Conservation (phyloP, 2,888 invertebrate species). For the Andrena haemorrhoa region DNA sequence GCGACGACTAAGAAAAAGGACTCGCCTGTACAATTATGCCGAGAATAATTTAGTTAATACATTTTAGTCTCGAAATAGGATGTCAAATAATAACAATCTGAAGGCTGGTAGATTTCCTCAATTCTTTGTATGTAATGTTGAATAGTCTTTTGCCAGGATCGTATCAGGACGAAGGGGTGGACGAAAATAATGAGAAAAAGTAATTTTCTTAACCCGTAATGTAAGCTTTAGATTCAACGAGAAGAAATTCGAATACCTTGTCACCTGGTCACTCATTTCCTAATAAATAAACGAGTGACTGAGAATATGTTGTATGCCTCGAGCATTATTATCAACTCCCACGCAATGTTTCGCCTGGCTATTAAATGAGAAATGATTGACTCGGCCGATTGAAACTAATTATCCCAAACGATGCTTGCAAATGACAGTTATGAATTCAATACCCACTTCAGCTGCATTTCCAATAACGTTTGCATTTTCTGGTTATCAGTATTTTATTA, state of each 20-base stretch:
- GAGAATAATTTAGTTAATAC: background rate
- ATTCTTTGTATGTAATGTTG: background rate
- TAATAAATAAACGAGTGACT: too few species aligned
- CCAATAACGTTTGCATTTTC: too few species aligned
- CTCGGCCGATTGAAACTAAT: too few species aligned
- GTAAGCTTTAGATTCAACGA: background rate
- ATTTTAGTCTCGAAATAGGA: background rate
- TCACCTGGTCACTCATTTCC: background rate
- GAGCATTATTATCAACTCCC: too few species aligned
- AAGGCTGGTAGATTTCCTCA: background rate
- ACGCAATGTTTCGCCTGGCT: too few species aligned
- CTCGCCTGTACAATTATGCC: background rate
- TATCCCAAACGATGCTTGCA: too few species aligned
- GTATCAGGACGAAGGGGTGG: background rate
- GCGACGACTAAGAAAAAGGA: background rate
- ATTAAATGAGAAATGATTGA: too few species aligned
- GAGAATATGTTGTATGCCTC: too few species aligned
- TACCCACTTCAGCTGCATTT: too few species aligned
- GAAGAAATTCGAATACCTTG: background rate
- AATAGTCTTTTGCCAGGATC: background rate
- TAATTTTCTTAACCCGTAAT: constrained; percentile 13
- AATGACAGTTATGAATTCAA: too few species aligned
- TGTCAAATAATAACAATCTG: background rate
- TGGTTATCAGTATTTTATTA: too few species aligned
- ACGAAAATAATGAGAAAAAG: constrained; percentile 17